These are phyloP conservation scores for Neostethus bicornis DNA, from an alignment of 2,797 vertebrate species.

Conservation along the genomic window DNA sequence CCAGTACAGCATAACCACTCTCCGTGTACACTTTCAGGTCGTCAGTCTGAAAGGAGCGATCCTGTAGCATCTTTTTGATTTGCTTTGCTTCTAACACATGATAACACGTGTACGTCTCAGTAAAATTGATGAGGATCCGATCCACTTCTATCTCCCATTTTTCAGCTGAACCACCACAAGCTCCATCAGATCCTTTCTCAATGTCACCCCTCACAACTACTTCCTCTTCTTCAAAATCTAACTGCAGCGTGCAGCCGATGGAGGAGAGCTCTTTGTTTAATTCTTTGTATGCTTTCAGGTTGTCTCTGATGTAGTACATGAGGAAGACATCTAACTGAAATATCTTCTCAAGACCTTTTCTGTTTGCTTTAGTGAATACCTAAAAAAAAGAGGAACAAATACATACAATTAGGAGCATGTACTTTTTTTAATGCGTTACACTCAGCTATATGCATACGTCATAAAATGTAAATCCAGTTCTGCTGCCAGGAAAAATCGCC, in stretches of 20 bases:
- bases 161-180: constrained; percentile 8
- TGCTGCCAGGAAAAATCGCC: no score
- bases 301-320: constrained; percentile 60
- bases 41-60: constrained; percentile 19
- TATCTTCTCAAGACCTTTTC: constrained; percentile 46
- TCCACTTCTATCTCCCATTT: constrained; percentile 56
- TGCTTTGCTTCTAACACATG: constrained; percentile 43
- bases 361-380: constrained; percentile 8
- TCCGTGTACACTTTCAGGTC: constrained; percentile 55
- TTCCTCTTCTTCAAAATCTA: constrained; percentile 35
- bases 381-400: constrained; percentile 3
- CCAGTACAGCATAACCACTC: constrained; percentile 46
- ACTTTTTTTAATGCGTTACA: no score
- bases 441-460: no score
- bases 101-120: constrained; percentile 38
- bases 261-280: constrained; percentile 43
- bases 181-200: constrained; percentile 21
- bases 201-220: constrained; percentile 44
- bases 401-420: not conserved
- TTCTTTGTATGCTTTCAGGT: constrained; percentile 15
- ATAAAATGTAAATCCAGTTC: no score
- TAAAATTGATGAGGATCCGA: constrained; percentile 3
- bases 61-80: constrained; percentile 25
- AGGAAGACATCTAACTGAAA: constrained; percentile 41
- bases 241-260: constrained; percentile 29